Evolutionary conservation across 2,888 invertebrate species (phyloP).

Genomic region (Mythimna lalbum): DNA sequence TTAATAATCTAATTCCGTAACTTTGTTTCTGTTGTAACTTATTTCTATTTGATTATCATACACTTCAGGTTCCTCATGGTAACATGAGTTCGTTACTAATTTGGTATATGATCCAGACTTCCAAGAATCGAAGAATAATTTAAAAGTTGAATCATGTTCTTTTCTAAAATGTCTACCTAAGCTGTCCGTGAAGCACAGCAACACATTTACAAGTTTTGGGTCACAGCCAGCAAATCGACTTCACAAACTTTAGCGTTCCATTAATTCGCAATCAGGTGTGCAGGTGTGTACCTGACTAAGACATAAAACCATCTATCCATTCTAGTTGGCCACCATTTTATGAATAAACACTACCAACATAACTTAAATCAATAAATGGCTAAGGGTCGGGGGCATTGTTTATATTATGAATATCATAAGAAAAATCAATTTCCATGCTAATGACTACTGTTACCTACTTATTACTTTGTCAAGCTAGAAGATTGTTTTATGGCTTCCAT

Average conservation of each 20-base stretch:
- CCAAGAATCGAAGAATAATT: conserved; percentile 11
- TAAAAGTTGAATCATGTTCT: conserved; percentile 17
- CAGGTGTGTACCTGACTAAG: background rate
- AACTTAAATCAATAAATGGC: no score
- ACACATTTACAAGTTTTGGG: conserved; percentile 21
- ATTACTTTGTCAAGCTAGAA: background rate
- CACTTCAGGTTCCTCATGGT: background rate
- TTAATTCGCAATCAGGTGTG: conserved; percentile 5
- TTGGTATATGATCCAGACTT: conserved; percentile 3
- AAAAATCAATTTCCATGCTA: background rate
- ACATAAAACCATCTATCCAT: background rate
- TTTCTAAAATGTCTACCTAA: conserved; percentile 20
- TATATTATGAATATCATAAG: background rate
- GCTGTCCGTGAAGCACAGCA: conserved; percentile 10
- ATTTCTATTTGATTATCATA: background rate
- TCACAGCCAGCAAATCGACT: conserved; percentile 17
- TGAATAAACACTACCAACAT: background rate
- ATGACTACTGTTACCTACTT: background rate
- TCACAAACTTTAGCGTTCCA: conserved; percentile 11
- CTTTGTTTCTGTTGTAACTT: background rate
- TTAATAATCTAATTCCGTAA: background rate
- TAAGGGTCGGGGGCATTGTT: background rate
- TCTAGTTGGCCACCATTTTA: background rate
- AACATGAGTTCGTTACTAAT: conserved; percentile 13
- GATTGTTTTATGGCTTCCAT: background rate